These are phyloP conservation scores for Rhadina sibilatrix DNA, from an alignment of 2,113 vertebrate species.

Conservation along the genomic window DNA sequence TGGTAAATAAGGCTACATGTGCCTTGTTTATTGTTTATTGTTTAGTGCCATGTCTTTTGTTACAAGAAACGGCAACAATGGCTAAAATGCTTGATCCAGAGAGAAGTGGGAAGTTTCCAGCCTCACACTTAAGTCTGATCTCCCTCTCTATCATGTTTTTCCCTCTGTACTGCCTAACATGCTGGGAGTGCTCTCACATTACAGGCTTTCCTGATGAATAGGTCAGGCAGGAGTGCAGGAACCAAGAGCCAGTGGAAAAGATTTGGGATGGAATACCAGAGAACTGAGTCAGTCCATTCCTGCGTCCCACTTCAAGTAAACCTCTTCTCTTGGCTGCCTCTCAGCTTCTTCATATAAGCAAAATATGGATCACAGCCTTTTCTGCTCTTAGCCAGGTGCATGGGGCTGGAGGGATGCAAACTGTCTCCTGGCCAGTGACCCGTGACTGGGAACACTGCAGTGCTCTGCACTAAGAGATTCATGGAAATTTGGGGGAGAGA, in stretches of 20 bases:
- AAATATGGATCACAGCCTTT: neutral
- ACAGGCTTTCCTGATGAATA: neutral
- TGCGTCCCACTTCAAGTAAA: slow-evolving; percentile 19
- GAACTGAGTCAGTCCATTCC: slow-evolving; percentile 51
- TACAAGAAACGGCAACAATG: neutral
- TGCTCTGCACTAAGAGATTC: neutral
- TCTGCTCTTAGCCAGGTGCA: neutral
- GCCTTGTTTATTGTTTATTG: neutral
- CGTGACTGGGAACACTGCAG: neutral
- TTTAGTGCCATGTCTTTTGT: neutral
- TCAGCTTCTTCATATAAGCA: slow-evolving; percentile 26
- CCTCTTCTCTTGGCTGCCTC: slow-evolving; percentile 13
- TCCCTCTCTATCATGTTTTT: neutral
- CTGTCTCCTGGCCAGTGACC: neutral
- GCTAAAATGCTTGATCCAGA: neutral
- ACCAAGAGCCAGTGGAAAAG: neutral
- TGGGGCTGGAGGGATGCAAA: neutral
- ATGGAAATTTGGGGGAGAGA: neutral
- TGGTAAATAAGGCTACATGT: slow-evolving; percentile 24
- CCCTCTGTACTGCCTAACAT: neutral
- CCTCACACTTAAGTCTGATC: neutral
- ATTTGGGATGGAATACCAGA: slow-evolving; percentile 38
- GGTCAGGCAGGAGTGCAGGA: neutral
- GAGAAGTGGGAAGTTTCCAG: neutral
- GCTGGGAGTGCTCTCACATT: neutral